Base-by-base conservation (phyloP, 2,888 invertebrate genomes). In the Notocelia uddmanniana region DNA sequence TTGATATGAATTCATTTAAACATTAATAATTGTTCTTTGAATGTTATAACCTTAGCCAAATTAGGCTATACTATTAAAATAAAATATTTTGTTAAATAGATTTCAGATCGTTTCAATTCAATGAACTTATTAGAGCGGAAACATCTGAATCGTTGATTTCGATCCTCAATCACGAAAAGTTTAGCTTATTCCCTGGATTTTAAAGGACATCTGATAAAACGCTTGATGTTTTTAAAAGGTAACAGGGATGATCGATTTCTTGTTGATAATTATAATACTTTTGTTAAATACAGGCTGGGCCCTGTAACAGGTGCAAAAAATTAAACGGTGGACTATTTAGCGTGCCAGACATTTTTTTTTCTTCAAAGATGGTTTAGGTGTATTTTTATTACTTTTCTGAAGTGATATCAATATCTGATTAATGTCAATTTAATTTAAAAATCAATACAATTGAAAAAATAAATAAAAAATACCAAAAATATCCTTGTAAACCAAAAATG, bases 121-220 rank as follows among this genome's bases (percentile, higher is more conserved):
- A 52, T 18, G 37, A 37, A 63, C 21, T 69, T 70, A 70, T 58
- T 70, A 26, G 75, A 23, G 75, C 74, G 74, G 74, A 76, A 78
- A 79, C 75, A 76, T 77, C 69, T 76, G 73, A 23, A 48, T 69
- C 73, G 69, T 59, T 69, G 74, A 64, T 68, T 74, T 57, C 62
- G 69, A 71, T 74, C 73, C 73, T 63, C 75, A 74, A 76, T 77
- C 74, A 73, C 67, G 74, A 76, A 71, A 74, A 76, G 76, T 77
- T 79, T 77, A 75, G 75, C 76, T 80, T 80, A 77, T 79, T 77
- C 73, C 68, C 57, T 76, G 74, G 76, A 78, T 77, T 68, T 76
- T 80, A 77, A 74, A 74, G 74, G 74, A 73, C 78, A 79, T 80
- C 74, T 76, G 77, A 79, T 79, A 76, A 79, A 77, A 77, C 77